A percentile compares a stretch with the other conserved stretches of the same genome.
These are phyloP conservation scores for Cyanoderma ruficeps DNA, from an alignment of 2,113 vertebrate genomes.

Conservation along the genomic window DNA sequence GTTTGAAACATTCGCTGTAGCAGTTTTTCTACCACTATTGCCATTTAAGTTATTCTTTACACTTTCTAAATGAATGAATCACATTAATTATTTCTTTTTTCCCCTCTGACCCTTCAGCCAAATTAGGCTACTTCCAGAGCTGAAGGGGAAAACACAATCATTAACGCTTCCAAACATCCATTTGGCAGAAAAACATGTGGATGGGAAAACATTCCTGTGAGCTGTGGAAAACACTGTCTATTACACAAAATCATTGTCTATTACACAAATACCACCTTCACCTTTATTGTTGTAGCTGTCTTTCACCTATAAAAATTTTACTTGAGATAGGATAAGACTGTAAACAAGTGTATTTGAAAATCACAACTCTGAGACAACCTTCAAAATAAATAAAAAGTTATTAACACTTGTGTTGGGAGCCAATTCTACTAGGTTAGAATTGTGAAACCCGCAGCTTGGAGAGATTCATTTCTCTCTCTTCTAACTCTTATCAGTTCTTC, in stretches of 20 bases:
- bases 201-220: neutral
- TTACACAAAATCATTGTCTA: neutral
- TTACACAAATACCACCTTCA: neutral
- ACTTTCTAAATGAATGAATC: conserved; percentile 40
- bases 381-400: neutral
- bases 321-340: neutral
- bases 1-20: neutral
- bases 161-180: conserved; percentile 50
- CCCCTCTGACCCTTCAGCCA: conserved; percentile 39
- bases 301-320: neutral
- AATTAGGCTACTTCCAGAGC: conserved; percentile 51
- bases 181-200: neutral
- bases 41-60: conserved; percentile 1
- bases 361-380: neutral
- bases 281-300: neutral
- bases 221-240: neutral
- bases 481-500: neutral
- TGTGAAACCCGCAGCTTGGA: neutral
- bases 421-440: neutral
- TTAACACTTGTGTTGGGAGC: neutral
- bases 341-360: neutral
- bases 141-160: conserved; percentile 35
- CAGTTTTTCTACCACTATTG: neutral
- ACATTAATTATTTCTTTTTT: conserved; percentile 33
- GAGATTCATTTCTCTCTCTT: neutral